phyloP scores from a whole-genome alignment of 2,888 invertebrate genomes.

The Chalcosyrphus nemorum region DNA sequence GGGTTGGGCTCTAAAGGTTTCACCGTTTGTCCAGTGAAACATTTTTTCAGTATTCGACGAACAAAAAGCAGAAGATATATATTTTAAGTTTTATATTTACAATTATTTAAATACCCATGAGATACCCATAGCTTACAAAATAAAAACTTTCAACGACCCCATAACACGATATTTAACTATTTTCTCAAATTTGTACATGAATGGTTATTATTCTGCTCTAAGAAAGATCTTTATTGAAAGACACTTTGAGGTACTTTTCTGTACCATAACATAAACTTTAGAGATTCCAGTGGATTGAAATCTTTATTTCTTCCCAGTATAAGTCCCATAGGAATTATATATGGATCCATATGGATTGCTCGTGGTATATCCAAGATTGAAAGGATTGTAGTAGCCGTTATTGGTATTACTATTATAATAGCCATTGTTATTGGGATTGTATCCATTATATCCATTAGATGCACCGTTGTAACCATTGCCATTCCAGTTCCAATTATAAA shows the following conservation, averaged over 20 bases:
- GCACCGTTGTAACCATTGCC: not conserved
- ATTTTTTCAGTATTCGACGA: no score
- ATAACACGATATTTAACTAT: not conserved
- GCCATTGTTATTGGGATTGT: not conserved
- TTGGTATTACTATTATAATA: not conserved
- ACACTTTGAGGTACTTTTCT: not conserved
- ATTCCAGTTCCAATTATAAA: conserved; percentile 49
- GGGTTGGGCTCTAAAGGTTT: no score
- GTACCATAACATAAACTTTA: not conserved
- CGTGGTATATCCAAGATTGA: conserved; percentile 10
- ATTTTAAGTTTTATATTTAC: not conserved
- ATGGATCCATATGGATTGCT: not conserved
- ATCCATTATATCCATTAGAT: conserved; percentile 6
- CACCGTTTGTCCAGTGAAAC: no score
- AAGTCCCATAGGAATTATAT: conserved; percentile 20
- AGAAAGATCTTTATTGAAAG: not conserved
- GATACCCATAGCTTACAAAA: not conserved
- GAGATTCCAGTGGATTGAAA: not conserved
- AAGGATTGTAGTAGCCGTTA: not conserved
- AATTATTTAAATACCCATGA: not conserved
- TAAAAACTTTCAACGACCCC: not conserved
- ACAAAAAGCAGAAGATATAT: no score
- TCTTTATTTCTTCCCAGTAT: conserved; percentile 24
- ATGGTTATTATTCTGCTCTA: not conserved
- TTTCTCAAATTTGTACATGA: not conserved